Evolutionary conservation across 2,797 vertebrate genomes (phyloP).

Genomic region (Aldrovandia affinis): DNA sequence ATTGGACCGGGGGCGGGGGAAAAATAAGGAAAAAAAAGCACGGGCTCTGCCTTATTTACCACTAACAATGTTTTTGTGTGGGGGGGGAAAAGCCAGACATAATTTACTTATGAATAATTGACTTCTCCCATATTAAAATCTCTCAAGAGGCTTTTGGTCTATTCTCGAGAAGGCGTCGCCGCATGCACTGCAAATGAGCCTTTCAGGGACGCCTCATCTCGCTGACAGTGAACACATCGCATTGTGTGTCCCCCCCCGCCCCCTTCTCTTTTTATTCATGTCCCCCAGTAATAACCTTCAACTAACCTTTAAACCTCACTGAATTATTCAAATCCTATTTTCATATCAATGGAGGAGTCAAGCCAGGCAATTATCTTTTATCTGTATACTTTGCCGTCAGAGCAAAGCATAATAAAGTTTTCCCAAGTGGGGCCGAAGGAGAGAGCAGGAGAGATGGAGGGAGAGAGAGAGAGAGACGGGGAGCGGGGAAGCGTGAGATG

Average conservation of each 20-base stretch:
- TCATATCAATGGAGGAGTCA: constrained; percentile 98
- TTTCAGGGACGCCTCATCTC: constrained; percentile 85
- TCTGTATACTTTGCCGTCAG: constrained; percentile 94
- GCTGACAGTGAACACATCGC: constrained; percentile 71
- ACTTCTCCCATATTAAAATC: constrained; percentile 85
- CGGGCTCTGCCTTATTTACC: constrained; percentile 72
- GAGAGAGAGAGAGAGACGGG: constrained; percentile 45
- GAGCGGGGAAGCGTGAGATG: constrained; percentile 65
- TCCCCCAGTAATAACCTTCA: constrained; percentile 93
- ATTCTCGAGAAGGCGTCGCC: constrained; percentile 76
- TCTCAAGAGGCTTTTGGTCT: constrained; percentile 80
- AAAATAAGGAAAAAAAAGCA: constrained; percentile 51
- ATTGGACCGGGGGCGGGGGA: constrained; percentile 56
- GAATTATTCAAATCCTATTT: constrained; percentile 99
- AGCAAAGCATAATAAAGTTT: constrained; percentile 89
- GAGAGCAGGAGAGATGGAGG: constrained; percentile 56
- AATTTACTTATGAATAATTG: constrained; percentile 96
- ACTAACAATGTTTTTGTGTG: constrained; percentile 70
- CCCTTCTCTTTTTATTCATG: constrained; percentile 68
- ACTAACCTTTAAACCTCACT: constrained; percentile 95
- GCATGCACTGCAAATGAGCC: constrained; percentile 86
- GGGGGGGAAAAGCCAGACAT: constrained; percentile 70
- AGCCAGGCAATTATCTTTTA: constrained; percentile 99
- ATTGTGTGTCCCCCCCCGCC: constrained; percentile 63
- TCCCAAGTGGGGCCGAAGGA: constrained; percentile 79